Evolutionary conservation across 1,140 invertebrate species (phyloP).

Genomic region (Drosophila nikananu): DNA sequence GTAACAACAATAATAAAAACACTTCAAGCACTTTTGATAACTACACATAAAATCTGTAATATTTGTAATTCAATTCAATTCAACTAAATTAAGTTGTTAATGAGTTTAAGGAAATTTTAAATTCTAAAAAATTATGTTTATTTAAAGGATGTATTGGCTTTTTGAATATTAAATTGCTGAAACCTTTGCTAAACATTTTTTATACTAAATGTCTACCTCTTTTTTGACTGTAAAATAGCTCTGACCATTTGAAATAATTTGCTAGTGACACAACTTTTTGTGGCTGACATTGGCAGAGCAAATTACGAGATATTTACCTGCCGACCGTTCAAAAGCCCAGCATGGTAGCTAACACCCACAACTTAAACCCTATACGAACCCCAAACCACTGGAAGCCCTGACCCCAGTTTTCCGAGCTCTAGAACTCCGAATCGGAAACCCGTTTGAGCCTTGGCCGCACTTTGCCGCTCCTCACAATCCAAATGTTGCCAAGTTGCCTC

Average conservation of each 20-base stretch:
- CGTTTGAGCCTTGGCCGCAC: slow-evolving; percentile 46
- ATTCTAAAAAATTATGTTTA: background rate
- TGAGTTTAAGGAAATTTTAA: no score
- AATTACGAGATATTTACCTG: slow-evolving; percentile 50
- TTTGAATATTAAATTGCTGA: background rate
- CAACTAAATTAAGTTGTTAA: background rate
- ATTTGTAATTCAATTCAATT: no score
- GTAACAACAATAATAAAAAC: background rate
- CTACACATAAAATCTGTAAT: background rate
- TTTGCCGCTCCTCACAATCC: slow-evolving; percentile 25
- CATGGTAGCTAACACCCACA: slow-evolving; percentile 7
- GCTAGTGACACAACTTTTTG: slow-evolving; percentile 42
- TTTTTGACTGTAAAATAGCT: slow-evolving; percentile 21
- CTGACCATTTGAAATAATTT: slow-evolving; percentile 62
- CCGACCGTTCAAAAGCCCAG: slow-evolving; percentile 2
- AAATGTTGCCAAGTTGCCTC: slow-evolving; percentile 27
- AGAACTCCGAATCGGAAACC: slow-evolving; percentile 50
- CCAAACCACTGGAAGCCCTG: slow-evolving; percentile 19
- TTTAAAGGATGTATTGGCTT: background rate
- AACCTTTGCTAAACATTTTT: background rate
- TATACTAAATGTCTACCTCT: background rate
- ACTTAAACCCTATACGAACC: background rate
- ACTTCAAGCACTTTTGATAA: background rate
- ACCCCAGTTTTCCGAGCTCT: slow-evolving; percentile 21
- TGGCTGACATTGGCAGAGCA: slow-evolving; percentile 44